These are phyloP conservation scores for Sebastes flavidus DNA, from an alignment of 2,797 vertebrate genomes.

Conservation along the genomic window DNA sequence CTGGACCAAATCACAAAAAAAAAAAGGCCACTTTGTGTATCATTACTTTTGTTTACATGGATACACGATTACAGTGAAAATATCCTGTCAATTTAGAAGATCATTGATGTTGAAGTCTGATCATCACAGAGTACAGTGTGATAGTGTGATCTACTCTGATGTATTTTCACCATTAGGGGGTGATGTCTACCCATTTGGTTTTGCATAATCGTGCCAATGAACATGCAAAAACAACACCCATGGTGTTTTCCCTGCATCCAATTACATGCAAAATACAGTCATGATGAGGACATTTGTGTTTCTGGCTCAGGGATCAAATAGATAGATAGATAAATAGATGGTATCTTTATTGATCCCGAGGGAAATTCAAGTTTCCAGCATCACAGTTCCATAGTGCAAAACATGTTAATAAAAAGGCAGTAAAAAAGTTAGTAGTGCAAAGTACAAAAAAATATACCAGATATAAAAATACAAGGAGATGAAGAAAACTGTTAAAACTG, in stretches of 20 bases:
- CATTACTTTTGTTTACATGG: constrained; percentile 36
- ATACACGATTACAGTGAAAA: constrained; percentile 33
- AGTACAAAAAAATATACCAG: too few species aligned
- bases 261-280: constrained; percentile 40
- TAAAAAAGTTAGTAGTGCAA: too few species aligned
- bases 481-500: too few species aligned
- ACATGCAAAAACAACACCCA: neutral
- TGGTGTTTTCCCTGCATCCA: constrained; percentile 35
- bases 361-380: too few species aligned
- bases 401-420: too few species aligned
- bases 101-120: constrained; percentile 26
- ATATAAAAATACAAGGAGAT: too few species aligned
- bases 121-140: neutral
- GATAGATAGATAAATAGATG: too few species aligned
- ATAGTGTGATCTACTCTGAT: neutral
- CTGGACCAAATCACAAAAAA: constrained; percentile 76
- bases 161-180: constrained; percentile 51
- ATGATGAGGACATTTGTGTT: constrained; percentile 1
- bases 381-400: too few species aligned
- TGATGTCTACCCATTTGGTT: constrained; percentile 17
- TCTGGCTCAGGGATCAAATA: neutral
- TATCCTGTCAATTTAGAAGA: constrained; percentile 37
- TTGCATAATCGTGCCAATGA: neutral
- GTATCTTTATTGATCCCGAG: too few species aligned
- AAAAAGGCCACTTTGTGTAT: constrained; percentile 46